Conservation (phyloP, 2,888 invertebrate genomes). For the Pseudococcus jackbeardsleyi region DNA sequence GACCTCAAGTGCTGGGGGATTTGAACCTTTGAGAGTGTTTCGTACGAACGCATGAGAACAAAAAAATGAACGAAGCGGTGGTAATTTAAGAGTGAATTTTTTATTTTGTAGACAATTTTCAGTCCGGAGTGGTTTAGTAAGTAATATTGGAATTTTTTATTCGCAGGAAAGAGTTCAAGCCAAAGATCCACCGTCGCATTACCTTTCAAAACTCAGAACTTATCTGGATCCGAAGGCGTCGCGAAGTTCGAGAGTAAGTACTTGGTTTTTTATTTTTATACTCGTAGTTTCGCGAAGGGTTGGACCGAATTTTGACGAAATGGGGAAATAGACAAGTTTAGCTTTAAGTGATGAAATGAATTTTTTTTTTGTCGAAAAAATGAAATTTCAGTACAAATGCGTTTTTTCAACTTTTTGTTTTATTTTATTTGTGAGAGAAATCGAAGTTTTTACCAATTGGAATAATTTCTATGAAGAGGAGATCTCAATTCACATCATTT, state of each 20-base stretch:
- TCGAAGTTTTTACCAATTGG: too few relatives aligned
- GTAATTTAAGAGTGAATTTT: neutral
- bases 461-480: too few relatives aligned
- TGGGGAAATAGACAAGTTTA: too few relatives aligned
- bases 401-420: too few relatives aligned
- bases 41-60: neutral
- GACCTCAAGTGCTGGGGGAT: conserved; percentile 2
- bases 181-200: conserved; percentile 97
- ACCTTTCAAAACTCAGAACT: conserved; percentile 93
- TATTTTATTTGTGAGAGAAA: too few relatives aligned
- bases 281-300: too few relatives aligned
- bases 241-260: conserved; percentile 90
- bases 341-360: too few relatives aligned
- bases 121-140: neutral
- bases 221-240: conserved; percentile 97
- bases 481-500: too few relatives aligned
- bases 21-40: conserved; percentile 12
- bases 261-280: too few relatives aligned
- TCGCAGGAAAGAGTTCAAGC: conserved; percentile 95
- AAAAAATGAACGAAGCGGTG: neutral
- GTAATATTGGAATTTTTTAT: conserved; percentile 67
- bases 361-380: too few relatives aligned
- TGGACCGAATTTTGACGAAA: too few relatives aligned
- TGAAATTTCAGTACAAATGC: too few relatives aligned
- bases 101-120: neutral